Percentiles rank a stretch among this genome's conserved stretches.
Evolutionary conservation across 64 coral and sea anemone species (phyloP).

Genomic region (Pocillopora damicornis): DNA sequence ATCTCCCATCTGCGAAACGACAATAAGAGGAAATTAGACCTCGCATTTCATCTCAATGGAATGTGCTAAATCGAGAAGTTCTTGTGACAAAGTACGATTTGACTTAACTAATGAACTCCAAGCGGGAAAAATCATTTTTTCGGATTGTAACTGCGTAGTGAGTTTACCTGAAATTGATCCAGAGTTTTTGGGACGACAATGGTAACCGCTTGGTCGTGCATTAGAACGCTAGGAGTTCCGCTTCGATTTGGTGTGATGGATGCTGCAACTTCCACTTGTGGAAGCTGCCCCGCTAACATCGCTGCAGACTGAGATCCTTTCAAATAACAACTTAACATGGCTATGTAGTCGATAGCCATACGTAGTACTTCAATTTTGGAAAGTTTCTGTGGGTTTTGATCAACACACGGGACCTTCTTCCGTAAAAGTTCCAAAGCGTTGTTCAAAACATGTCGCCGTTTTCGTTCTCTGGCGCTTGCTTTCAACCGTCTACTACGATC

Average conservation of each 20-base stretch:
- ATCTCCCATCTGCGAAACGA: constrained; percentile 60
- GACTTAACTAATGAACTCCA: not conserved
- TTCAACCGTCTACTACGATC: constrained; percentile 87
- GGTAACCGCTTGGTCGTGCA: constrained; percentile 35
- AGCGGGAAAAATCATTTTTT: not conserved
- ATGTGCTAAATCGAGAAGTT: not conserved
- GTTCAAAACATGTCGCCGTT: constrained; percentile 92
- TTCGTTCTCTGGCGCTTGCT: constrained; percentile 87
- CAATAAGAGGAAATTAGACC: not conserved
- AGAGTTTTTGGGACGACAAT: constrained; percentile 25
- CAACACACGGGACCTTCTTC: constrained; percentile 96
- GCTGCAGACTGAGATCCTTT: constrained; percentile 62
- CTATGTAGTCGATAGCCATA: constrained; percentile 92
- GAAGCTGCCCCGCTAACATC: not conserved
- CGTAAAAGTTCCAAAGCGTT: constrained; percentile 86
- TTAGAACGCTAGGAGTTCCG: constrained; percentile 13
- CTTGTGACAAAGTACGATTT: not conserved
- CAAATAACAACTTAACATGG: constrained; percentile 86
- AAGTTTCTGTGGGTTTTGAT: constrained; percentile 96
- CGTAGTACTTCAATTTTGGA: constrained; percentile 97
- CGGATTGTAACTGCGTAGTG: not conserved
- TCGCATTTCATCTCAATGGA: not conserved
- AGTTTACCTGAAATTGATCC: constrained; percentile 27
- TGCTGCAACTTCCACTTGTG: constrained; percentile 26
- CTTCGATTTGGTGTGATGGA: not conserved